phyloP scores from a whole-genome alignment of 1,140 invertebrate species.

The Antheraea mylitta region DNA sequence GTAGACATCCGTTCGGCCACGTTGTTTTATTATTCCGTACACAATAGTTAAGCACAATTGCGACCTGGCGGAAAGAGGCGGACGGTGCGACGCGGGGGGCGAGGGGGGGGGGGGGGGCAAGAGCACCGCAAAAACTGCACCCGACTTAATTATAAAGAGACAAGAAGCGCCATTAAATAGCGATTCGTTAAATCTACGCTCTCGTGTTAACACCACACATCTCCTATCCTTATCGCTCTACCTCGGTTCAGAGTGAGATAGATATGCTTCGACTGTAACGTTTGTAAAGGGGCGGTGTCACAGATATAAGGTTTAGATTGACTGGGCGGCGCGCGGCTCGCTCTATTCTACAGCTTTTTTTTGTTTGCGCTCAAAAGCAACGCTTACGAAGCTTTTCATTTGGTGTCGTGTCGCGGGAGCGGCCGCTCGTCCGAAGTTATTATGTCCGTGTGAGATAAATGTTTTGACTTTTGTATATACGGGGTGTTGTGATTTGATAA shows the following conservation, averaged over 20 bases:
- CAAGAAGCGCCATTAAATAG: constrained; percentile 76
- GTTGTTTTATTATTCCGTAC: constrained; percentile 48
- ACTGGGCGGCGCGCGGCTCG: constrained; percentile 58
- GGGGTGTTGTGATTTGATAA: constrained; percentile 34
- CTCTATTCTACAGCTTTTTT: constrained; percentile 71
- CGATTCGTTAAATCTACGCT: constrained; percentile 77
- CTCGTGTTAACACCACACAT: constrained; percentile 65
- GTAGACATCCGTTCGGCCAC: constrained; percentile 50
- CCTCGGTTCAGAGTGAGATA: constrained; percentile 37
- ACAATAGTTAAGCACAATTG: constrained; percentile 49
- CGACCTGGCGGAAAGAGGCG: constrained; percentile 2
- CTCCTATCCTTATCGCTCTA: constrained; percentile 37
- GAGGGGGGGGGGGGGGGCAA: constrained; percentile 22
- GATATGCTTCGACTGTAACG: constrained; percentile 27
- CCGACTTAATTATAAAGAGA: constrained; percentile 78
- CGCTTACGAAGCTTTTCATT: constrained; percentile 56
- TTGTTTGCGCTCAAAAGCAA: constrained; percentile 46
- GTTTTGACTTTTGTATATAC: constrained; percentile 1
- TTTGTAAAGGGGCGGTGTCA: constrained; percentile 53
- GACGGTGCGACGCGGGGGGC: constrained; percentile 15
- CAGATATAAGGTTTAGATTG: constrained; percentile 74
- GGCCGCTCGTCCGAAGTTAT: constrained; percentile 29
- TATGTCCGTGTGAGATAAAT: constrained; percentile 17
- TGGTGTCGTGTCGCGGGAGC: constrained; percentile 60
- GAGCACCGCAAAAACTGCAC: constrained; percentile 72